A percentile compares a stretch with the other conserved stretches of the same genome.
Evolutionary conservation across 2,797 vertebrate species (phyloP).

Genomic region (Oreortyx pictus): DNA sequence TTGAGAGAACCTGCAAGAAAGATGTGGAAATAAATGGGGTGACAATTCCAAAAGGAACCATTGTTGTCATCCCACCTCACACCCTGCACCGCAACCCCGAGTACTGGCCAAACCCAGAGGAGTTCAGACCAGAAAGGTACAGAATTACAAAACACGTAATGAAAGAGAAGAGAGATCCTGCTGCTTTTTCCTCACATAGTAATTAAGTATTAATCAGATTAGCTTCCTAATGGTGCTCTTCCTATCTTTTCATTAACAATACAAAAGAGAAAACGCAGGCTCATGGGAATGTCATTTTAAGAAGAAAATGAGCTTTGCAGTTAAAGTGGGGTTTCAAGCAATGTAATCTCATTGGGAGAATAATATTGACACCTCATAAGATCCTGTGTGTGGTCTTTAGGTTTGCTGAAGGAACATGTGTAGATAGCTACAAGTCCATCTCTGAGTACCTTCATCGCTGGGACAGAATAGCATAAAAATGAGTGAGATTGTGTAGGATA

Average conservation of each 20-base stretch:
- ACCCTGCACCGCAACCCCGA: constrained; percentile 50
- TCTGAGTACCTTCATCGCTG: neutral
- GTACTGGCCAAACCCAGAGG: constrained; percentile 74
- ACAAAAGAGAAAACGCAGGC: neutral
- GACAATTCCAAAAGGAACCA: constrained; percentile 69
- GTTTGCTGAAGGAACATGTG: neutral
- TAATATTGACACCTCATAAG: neutral
- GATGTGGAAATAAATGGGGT: constrained; percentile 74
- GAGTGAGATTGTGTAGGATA: neutral
- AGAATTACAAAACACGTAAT: neutral
- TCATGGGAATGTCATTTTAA: constrained; percentile 6
- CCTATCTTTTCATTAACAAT: constrained; percentile 31
- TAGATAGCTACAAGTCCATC: neutral
- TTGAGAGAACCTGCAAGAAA: constrained; percentile 78
- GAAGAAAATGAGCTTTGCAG: constrained; percentile 12
- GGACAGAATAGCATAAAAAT: neutral
- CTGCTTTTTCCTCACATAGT: neutral
- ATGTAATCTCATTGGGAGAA: neutral
- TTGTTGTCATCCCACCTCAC: constrained; percentile 46
- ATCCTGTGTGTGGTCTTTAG: neutral
- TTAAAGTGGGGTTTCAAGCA: constrained; percentile 8
- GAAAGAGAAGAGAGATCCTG: neutral
- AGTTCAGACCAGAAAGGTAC: constrained; percentile 84
- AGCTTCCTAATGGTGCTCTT: constrained; percentile 49
- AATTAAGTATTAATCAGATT: constrained; percentile 60